These are phyloP conservation scores for Leguminivora glycinivorella DNA, from an alignment of 1,140 invertebrate genomes.

Conservation along the genomic window DNA sequence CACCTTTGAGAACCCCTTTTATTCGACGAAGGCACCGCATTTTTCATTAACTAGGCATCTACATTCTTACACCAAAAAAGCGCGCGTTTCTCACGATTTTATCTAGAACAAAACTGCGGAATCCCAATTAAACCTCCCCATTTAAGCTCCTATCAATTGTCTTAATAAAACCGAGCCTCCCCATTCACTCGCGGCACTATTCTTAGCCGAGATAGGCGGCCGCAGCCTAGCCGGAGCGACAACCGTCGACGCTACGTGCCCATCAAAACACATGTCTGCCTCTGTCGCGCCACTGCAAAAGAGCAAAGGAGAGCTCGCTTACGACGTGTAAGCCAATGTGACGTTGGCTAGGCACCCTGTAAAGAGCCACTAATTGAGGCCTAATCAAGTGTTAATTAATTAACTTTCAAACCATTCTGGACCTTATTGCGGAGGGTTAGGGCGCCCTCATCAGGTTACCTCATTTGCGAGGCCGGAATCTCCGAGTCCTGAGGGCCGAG, in stretches of 20 bases:
- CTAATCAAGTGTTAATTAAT: constrained; percentile 15
- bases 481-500: not conserved
- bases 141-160: constrained; percentile 8
- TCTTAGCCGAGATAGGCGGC: constrained; percentile 8
- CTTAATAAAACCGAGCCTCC: not conserved
- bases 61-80: no score
- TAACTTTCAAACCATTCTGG: not conserved
- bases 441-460: constrained; percentile 8
- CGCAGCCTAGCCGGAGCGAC: no score
- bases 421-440: not conserved
- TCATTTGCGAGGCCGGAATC: constrained; percentile 6
- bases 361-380: constrained; percentile 11
- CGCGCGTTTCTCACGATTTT: not conserved
- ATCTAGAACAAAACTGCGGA: constrained; percentile 12
- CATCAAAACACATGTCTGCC: no score
- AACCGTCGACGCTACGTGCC: no score
- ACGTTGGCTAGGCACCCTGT: no score
- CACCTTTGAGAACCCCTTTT: no score
- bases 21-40: no score
- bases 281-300: no score
- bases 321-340: no score
- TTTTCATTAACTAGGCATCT: no score
- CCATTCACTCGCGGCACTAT: not conserved
- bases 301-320: no score
- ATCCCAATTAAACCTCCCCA: constrained; percentile 1